Percentiles rank a stretch among this genome's conserved stretches.
phyloP scores from a whole-genome alignment of 2,113 vertebrate genomes.

The Haplochromis vanheusdeni region DNA sequence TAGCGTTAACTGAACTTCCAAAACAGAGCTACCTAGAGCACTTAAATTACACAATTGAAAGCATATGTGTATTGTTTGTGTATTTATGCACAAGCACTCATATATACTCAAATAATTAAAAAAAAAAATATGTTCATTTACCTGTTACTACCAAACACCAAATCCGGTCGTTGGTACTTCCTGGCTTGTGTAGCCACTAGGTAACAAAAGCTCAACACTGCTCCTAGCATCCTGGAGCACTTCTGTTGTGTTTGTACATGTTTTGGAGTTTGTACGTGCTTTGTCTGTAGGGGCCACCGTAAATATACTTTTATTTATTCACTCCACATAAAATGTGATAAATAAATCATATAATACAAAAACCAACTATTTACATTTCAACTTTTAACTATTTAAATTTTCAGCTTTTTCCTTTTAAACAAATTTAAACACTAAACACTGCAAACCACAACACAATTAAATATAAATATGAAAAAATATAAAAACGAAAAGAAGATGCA shows the following conservation, averaged over 20 bases:
- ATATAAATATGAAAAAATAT: neutral
- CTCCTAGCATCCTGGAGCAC: neutral
- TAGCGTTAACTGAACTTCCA: neutral
- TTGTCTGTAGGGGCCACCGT: rapidly evolving
- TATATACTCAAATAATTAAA: neutral
- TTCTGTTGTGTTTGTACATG: neutral
- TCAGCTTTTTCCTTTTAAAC: rapidly evolving
- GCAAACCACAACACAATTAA: neutral
- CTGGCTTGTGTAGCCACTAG: neutral
- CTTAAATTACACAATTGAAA: neutral
- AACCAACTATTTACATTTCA: neutral
- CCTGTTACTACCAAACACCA: neutral
- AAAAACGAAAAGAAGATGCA: neutral
- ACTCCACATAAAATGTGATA: neutral
- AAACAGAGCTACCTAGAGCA: neutral
- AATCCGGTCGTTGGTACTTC: rapidly evolving
- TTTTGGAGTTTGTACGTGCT: rapidly evolving
- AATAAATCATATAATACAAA: neutral
- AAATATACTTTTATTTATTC: neutral
- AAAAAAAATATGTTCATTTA: neutral
- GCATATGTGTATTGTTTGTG: rapidly evolving
- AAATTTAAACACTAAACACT: neutral
- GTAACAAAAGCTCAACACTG: neutral
- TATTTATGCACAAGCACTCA: rapidly evolving
- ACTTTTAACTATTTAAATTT: neutral